A percentile compares a stretch with the other conserved stretches of the same genome.
Evolutionary conservation across 2,113 vertebrate genomes (phyloP).

Genomic region (Tetrao urogallus): DNA sequence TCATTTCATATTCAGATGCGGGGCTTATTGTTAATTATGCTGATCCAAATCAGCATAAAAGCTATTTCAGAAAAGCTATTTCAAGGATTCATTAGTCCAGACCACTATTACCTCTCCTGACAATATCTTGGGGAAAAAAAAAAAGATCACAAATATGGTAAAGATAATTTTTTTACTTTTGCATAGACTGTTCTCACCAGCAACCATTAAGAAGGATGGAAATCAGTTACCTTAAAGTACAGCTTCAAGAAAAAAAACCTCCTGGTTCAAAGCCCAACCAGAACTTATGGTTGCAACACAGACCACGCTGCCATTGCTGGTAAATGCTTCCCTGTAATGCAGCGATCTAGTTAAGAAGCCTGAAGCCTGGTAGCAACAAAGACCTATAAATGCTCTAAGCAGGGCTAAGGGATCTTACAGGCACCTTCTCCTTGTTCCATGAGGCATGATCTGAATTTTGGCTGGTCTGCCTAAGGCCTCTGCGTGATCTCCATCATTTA

Average conservation of each 20-base stretch:
- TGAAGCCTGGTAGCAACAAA: neutral
- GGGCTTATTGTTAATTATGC: neutral
- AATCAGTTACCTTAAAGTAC: neutral
- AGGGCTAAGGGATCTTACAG: neutral
- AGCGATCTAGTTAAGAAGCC: neutral
- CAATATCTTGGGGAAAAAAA: neutral
- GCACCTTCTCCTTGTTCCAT: neutral
- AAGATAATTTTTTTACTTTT: neutral
- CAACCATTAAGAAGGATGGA: neutral
- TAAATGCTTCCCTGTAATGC: neutral
- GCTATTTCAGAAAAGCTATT: neutral
- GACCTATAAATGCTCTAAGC: neutral
- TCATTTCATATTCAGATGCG: neutral
- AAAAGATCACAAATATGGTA: neutral
- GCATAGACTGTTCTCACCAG: neutral
- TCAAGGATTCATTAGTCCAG: neutral
- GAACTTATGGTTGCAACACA: neutral
- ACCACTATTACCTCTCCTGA: neutral
- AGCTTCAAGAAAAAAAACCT: neutral
- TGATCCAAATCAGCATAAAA: neutral
- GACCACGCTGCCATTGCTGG: neutral
- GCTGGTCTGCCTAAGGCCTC: neutral
- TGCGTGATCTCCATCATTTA: neutral
- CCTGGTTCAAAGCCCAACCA: fast-evolving
- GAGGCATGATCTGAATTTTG: neutral